Evolutionary conservation across 2,888 invertebrate species (phyloP), one percentile per base, ranked within the genome.

Genomic region (Nymphalis polychloros): DNA sequence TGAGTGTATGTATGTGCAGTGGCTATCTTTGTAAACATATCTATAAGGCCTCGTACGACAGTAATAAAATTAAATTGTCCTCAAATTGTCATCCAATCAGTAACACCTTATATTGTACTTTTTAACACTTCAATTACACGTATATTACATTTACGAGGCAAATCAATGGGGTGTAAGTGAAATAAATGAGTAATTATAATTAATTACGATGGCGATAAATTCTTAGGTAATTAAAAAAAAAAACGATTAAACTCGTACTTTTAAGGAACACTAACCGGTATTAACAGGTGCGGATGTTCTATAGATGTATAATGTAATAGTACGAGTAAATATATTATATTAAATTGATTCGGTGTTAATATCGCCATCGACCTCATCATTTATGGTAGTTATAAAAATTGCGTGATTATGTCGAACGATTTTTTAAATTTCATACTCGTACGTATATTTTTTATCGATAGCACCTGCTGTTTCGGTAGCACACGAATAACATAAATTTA

Each of bases 211-310:
- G 23, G 52, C 62, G 62, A 63, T 64, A 68, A 70, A 41, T 68
- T 68, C 62, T 66, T 49, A 57, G 47, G 68, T 64, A 65, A 64
- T 68, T 59, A 68, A 70, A 62, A 69, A 52, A 53, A 63, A 49
- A 27, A 48, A 31, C 68, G 47, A 59, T 62, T 63, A 64, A 60
- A 60, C n/a, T 50, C 13, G 60, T 57, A 61, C 61, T 68, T 68
- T 70, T 65, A 63, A 65, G 53, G 49, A 10, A 63, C 52, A 68
- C 59, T 47, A 48, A 70, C 47, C 55, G 61, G 64, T 53, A 53
- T 64, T 48, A 55, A 68, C 64, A 68, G 63, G 64, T 70, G 64
- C 53, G 59, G 46, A 48, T 41, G 49, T 68, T 68, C 63, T 65
- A 59, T 63, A 35, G 41, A n/a, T 50, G 59, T 41, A 53, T 48